Base-by-base conservation (phyloP, 2,797 vertebrate genomes). In the Peromyscus nudipes region DNA sequence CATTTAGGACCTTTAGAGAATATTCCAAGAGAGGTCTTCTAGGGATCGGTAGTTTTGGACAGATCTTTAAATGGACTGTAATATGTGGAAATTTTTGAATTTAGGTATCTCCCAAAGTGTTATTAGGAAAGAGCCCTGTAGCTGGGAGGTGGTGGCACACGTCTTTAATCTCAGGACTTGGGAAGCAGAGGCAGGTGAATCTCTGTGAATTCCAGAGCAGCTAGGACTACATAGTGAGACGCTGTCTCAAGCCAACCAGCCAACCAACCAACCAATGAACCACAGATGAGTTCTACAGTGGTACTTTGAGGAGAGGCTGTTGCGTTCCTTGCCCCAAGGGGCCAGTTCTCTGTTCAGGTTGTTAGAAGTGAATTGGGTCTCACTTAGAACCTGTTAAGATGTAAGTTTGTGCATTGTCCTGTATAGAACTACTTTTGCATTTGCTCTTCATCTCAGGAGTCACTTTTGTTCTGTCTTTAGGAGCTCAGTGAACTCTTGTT, bases 341-440 rank as follows among this genome's bases (percentile, higher is more conserved):
- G 12, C 64, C 14, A 80, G 25, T 21, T 69, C 64, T 92, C 1
- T 60, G 25, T 69, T 92, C n/a, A 94, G 62, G 80, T 93, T 77
- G 31, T 79, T 96, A 86, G 55, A 94, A 94, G 40, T 29, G 91
- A 96, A 89, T 83, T 21, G 10, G n/a, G 0, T 83, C 29, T 82
- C 57, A 46, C 60, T 89, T 82, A 62, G 34, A 89, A 25, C 87
- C 80, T 64, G 31, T 77, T 83, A 55, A 88, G n/a, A 10, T 91
- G 91, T 91, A 92, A 43, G 60, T 29, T 76, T n/a, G 49, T 64
- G 31, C 76, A 13, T 92, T 34, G 64, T 87, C 27, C 86, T 1
- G 62, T 17, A 17, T 12, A 71, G 25, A 25, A 67, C 23, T 65
- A 52, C 49, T 60, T 21, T 67, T n/a, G n/a, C 21, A n/a, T 64